Conservation (phyloP, 2,113 vertebrate species). For the Pterocles gutturalis region DNA sequence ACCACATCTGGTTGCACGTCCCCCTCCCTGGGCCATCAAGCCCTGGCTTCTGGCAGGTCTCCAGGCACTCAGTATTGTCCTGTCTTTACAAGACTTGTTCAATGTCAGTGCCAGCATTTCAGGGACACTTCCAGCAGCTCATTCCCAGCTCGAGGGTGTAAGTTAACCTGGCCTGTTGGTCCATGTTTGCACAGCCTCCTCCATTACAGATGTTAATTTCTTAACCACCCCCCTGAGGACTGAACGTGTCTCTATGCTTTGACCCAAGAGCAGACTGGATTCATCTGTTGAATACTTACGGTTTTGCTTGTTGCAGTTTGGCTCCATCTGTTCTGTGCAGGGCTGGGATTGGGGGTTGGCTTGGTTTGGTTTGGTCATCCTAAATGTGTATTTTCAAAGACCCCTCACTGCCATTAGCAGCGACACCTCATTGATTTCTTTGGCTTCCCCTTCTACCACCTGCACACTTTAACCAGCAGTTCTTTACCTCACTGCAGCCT, state of each 20-base stretch:
- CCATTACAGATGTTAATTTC: background rate
- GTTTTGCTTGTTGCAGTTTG: background rate
- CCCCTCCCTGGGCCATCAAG: background rate
- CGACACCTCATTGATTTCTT: background rate
- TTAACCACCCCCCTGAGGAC: background rate
- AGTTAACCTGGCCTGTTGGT: fast-evolving
- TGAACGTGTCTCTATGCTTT: background rate
- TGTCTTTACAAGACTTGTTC: background rate
- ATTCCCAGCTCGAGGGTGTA: background rate
- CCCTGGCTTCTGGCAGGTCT: background rate
- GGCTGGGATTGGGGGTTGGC: background rate
- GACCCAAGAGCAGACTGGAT: background rate
- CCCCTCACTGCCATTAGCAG: background rate
- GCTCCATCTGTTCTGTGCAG: background rate
- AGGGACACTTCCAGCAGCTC: slow-evolving; percentile 2
- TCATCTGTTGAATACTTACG: background rate
- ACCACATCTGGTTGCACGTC: fast-evolving
- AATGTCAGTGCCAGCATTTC: background rate
- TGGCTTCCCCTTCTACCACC: background rate
- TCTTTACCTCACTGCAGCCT: background rate
- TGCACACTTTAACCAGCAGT: background rate
- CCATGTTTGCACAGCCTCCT: background rate
- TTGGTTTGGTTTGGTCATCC: background rate
- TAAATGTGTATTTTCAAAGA: background rate
- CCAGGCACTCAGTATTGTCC: background rate